Evolutionary conservation across 92 coral and sea anemone species (phyloP).

Genomic region (Epizoanthus ramosus): DNA sequence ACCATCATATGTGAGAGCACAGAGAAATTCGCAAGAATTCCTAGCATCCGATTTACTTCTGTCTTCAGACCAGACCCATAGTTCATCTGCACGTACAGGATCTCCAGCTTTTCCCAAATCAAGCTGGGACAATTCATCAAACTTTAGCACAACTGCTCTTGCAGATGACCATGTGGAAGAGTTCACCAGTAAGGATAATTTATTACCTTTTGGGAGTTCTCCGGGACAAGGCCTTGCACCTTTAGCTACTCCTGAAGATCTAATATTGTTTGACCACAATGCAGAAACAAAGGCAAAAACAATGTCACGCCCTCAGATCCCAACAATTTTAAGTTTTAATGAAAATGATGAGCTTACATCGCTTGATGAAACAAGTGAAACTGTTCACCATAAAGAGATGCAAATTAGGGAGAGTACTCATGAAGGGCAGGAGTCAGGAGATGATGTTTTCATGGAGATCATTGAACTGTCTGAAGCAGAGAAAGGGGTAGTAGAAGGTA

Average conservation of each 20-base stretch:
- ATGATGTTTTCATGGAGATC: slow-evolving; percentile 32
- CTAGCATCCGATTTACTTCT: slow-evolving; percentile 22
- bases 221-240: neutral
- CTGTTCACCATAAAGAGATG: slow-evolving; percentile 16
- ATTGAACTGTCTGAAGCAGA: slow-evolving; percentile 21
- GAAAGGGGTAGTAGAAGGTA: neutral
- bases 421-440: slow-evolving; percentile 34
- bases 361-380: neutral
- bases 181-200: neutral
- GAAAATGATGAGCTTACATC: slow-evolving; percentile 42
- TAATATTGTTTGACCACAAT: neutral
- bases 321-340: slow-evolving; percentile 80
- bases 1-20: slow-evolving; percentile 92
- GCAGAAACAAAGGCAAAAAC: slow-evolving; percentile 68
- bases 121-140: neutral
- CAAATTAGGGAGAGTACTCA: slow-evolving; percentile 35
- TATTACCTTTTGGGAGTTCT: slow-evolving; percentile 7
- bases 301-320: slow-evolving; percentile 89
- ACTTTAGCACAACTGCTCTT: neutral
- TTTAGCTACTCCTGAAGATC: slow-evolving; percentile 4
- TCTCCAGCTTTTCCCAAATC: slow-evolving; percentile 6
- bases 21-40: slow-evolving; percentile 65
- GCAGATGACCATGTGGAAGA: slow-evolving; percentile 1
- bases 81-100: neutral
- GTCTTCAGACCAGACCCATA: neutral